Percentiles rank a stretch among this genome's conserved stretches.
phyloP scores from a whole-genome alignment of 2,797 vertebrate species.

The Discoglossus pictus region DNA sequence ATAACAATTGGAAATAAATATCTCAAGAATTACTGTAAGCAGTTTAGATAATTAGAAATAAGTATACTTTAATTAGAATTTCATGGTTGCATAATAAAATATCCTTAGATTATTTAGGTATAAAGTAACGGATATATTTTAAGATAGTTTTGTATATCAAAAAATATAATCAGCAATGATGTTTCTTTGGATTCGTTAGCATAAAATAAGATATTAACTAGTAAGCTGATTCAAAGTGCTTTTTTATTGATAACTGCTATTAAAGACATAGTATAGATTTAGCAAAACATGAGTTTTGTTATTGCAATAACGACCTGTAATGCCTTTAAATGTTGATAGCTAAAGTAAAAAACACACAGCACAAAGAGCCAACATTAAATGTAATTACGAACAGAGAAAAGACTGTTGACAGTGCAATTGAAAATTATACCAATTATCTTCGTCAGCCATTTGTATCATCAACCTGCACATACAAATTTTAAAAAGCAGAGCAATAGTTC shows the following conservation, averaged over 20 bases:
- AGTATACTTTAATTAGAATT: background rate
- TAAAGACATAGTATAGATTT: constrained; percentile 29
- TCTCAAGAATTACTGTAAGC: background rate
- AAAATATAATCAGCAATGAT: no score
- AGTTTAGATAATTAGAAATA: background rate
- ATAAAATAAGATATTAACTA: no score
- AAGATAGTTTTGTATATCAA: no score
- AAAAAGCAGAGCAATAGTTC: constrained; percentile 53
- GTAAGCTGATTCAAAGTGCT: no score
- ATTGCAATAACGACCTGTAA: constrained; percentile 27
- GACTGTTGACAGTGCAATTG: constrained; percentile 23
- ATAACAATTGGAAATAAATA: background rate
- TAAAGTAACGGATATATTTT: no score
- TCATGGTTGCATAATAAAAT: background rate
- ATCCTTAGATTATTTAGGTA: background rate
- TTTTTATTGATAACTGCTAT: constrained; percentile 16
- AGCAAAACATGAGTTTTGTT: constrained; percentile 5
- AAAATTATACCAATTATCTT: constrained; percentile 37
- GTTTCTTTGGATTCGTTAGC: no score
- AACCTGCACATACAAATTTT: constrained; percentile 43
- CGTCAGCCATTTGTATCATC: constrained; percentile 44
- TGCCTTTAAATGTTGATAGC: constrained; percentile 37
- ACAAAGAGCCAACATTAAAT: constrained; percentile 25
- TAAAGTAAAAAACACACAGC: constrained; percentile 24
- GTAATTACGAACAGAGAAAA: constrained; percentile 23